These are phyloP conservation scores for Tromatobia lineatoria DNA, from an alignment of 2,888 invertebrate genomes.

Conservation along the genomic window DNA sequence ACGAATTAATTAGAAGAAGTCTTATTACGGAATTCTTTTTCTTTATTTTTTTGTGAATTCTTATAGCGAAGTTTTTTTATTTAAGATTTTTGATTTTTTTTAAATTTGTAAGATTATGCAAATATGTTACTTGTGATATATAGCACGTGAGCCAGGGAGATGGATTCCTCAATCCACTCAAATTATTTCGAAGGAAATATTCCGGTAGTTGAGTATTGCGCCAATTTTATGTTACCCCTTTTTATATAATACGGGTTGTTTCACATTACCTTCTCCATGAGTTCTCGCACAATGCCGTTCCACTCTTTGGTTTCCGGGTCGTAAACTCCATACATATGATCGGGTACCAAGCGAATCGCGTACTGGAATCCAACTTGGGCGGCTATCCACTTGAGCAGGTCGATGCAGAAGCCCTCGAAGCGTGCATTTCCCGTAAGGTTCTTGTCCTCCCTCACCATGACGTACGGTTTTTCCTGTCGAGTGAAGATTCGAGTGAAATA, in stretches of 20 bases:
- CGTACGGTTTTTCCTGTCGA: conserved; percentile 94
- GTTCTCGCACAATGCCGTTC: conserved; percentile 95
- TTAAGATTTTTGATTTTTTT: too few species aligned
- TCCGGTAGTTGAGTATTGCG: neutral
- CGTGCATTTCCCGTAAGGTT: conserved; percentile 95
- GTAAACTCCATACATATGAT: conserved; percentile 95
- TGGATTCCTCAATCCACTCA: neutral
- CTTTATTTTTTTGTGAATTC: too few species aligned
- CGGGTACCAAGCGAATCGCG: conserved; percentile 93
- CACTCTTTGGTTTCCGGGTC: conserved; percentile 95
- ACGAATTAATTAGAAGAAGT: too few species aligned
- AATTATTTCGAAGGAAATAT: neutral
- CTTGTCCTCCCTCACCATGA: conserved; percentile 94
- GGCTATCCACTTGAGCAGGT: conserved; percentile 93
- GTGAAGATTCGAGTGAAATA: conserved; percentile 16
- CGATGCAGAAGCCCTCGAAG: conserved; percentile 97
- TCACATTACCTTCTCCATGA: conserved; percentile 93
- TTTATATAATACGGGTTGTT: conserved; percentile 5
- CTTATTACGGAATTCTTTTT: too few species aligned
- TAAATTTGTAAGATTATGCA: too few species aligned
- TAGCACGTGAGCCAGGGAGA: too few species aligned
- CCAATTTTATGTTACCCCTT: conserved; percentile 14
- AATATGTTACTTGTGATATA: too few species aligned
- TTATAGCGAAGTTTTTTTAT: too few species aligned
- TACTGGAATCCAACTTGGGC: conserved; percentile 95